Evolutionary conservation across 2,888 invertebrate genomes (phyloP), one percentile per base, ranked within the genome.

Genomic region (Pyrocoelia pectoralis): DNA sequence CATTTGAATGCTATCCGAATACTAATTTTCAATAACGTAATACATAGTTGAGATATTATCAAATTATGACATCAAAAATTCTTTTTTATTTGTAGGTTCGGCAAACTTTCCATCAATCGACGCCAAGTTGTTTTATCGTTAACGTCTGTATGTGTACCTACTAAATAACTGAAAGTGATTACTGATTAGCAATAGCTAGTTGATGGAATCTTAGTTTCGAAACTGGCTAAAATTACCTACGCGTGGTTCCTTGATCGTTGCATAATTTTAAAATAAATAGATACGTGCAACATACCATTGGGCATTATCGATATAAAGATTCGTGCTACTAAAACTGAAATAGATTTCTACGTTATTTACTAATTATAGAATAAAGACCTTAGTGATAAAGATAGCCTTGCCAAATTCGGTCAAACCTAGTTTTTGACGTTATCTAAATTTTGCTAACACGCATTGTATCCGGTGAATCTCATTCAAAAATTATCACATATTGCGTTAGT

Each of bases 341-440:
- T 24, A 5, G 8, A 3, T 8, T 5, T 24, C 8, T 24, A 8
- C 8, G 24, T 24, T 24, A 24, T 24, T 33, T 33, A n/a, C 33
- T 33, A 33, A 33, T 33, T 33, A 33, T 33, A 46, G 46, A 46
- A 24, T 24, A 24, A 24, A 18, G 50, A 24, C 50, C 50, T 50
- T 14, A 12, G 40, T 53, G 55, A 55, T 55, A 55, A 29, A 29
- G 46, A 17, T 28, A 40, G 40, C 54, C 46, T 55, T 55, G 55
- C 46, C 46, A 55, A 55, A 43, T 41, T 41, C 43, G 46, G 29
- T 15, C 55, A 55, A 41, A 43, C 24, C 17, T 40, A 53, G 24
- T 41, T 29, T 46, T 29, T 43, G 14, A 41, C 43, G 9, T 55
- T 55, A 55, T 55, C 55, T 19, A 10, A 13, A 43, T 12, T 55